These are phyloP conservation scores for Hydriomena furcata DNA, from an alignment of 2,888 invertebrate genomes.

Conservation along the genomic window DNA sequence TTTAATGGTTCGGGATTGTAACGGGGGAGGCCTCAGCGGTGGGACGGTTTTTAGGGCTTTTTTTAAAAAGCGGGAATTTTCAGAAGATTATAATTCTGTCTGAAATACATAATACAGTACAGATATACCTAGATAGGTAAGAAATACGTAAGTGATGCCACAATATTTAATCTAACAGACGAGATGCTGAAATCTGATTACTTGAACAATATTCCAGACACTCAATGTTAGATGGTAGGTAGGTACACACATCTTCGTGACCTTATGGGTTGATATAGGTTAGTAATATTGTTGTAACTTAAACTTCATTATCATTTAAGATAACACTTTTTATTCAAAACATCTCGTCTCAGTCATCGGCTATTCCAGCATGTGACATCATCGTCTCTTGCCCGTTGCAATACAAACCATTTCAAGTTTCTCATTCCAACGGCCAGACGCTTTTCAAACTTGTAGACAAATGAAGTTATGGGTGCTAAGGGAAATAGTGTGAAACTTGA, in stretches of 20 bases:
- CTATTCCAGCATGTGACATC: slow-evolving; percentile 57
- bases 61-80: too few relatives aligned
- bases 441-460: slow-evolving; percentile 13
- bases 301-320: slow-evolving; percentile 47
- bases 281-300: slow-evolving; percentile 1
- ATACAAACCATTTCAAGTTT: slow-evolving; percentile 29
- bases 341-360: slow-evolving; percentile 40
- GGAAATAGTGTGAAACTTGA: slow-evolving; percentile 55
- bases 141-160: too few relatives aligned
- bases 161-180: too few relatives aligned
- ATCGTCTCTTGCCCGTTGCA: slow-evolving; percentile 36
- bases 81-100: too few relatives aligned
- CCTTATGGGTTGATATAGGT: neutral
- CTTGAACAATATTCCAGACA: too few relatives aligned
- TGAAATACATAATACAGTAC: too few relatives aligned
- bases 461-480: slow-evolving; percentile 28
- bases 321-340: slow-evolving; percentile 45
- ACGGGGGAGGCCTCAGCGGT: too few relatives aligned
- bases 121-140: too few relatives aligned
- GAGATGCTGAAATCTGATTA: too few relatives aligned
- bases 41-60: too few relatives aligned
- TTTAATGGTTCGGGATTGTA: too few relatives aligned
- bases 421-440: slow-evolving; percentile 21
- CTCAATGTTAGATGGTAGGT: too few relatives aligned
- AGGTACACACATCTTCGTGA: neutral